Percentiles rank a stretch among this genome's conserved stretches.
These are phyloP conservation scores for Ceratitis capitata DNA, from an alignment of 1,140 invertebrate genomes.

Conservation along the genomic window DNA sequence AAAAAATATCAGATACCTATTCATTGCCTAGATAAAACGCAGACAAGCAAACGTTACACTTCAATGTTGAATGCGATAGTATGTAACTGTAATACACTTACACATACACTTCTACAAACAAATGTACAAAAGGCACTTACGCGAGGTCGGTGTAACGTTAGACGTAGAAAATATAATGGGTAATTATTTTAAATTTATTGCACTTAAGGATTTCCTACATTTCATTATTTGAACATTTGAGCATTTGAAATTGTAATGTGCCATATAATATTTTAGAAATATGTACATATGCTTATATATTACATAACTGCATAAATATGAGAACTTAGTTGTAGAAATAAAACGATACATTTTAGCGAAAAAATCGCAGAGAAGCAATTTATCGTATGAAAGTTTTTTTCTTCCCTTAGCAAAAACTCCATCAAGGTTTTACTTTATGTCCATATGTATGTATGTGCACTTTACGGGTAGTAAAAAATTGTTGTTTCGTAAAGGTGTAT, in stretches of 20 bases:
- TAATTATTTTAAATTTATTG: slow-evolving; percentile 65
- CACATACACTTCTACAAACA: not conserved
- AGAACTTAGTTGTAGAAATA: too few species aligned
- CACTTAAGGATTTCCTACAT: slow-evolving; percentile 49
- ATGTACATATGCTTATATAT: not conserved
- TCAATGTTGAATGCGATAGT: not conserved
- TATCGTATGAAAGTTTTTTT: too few species aligned
- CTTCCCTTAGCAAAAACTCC: too few species aligned
- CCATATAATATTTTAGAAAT: not conserved
- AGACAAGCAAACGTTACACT: not conserved
- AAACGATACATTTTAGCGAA: too few species aligned
- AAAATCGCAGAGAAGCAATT: too few species aligned
- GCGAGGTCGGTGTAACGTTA: not conserved
- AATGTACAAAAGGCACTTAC: not conserved
- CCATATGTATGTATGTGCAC: too few species aligned
- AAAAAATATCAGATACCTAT: slow-evolving; percentile 12
- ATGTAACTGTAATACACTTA: not conserved
- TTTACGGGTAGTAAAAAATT: too few species aligned
- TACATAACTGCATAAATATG: too few species aligned
- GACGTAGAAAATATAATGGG: slow-evolving; percentile 58
- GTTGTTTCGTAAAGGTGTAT: too few species aligned
- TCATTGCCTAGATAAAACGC: not conserved
- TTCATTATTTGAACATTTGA: slow-evolving; percentile 30
- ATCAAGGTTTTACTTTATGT: too few species aligned
- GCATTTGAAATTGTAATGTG: slow-evolving; percentile 26